These are phyloP conservation scores for Peromyscus aztecus DNA, from an alignment of 2,797 vertebrate genomes.

Conservation along the genomic window DNA sequence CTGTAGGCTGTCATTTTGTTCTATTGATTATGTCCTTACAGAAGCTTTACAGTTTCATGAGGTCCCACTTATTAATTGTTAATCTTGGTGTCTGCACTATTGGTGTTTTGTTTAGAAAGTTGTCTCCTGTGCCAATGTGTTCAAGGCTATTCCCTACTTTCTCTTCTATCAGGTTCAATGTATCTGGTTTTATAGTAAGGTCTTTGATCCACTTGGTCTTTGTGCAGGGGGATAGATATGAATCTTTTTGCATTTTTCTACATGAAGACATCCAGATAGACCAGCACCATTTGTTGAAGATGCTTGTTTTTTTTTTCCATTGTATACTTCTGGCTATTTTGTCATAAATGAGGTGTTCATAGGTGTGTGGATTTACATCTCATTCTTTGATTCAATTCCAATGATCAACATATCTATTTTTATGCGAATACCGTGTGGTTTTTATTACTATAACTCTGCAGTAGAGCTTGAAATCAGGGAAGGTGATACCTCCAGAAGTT, in stretches of 20 bases:
- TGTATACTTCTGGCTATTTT: neutral
- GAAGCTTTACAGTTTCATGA: neutral
- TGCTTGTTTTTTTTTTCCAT: no score
- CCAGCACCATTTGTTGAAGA: no score
- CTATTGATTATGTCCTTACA: neutral
- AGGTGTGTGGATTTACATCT: neutral
- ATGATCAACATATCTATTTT: neutral
- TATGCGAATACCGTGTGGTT: neutral
- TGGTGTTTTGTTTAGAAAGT: neutral
- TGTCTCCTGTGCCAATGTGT: neutral
- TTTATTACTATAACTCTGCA: neutral
- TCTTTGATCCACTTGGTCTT: no score
- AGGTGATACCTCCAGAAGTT: neutral
- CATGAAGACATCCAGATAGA: no score
- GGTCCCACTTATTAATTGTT: neutral
- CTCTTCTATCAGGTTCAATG: neutral
- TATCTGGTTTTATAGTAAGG: neutral
- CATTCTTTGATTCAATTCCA: neutral
- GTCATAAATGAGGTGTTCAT: neutral
- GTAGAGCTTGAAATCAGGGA: neutral
- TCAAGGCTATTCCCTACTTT: neutral
- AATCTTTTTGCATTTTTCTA: no score
- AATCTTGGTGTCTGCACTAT: neutral
- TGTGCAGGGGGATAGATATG: no score
- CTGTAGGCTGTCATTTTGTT: neutral